Base-by-base conservation (phyloP, 2,113 vertebrate species). In the Oncorhynchus mykiss region DNA sequence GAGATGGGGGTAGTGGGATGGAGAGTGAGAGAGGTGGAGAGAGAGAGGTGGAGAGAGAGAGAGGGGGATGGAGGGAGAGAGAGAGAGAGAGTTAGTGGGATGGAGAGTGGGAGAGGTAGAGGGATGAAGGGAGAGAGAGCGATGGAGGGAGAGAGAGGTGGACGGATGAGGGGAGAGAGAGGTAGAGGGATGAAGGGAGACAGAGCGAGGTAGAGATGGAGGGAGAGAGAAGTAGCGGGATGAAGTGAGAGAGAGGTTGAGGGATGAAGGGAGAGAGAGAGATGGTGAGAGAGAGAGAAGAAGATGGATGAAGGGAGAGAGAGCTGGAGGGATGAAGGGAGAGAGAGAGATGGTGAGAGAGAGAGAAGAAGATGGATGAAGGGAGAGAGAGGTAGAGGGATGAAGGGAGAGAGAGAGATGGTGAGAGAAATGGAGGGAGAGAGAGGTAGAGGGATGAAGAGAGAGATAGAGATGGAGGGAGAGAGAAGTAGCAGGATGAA, bases 31-130 rank as follows among this genome's bases (percentile, higher is more conserved):
- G 29, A 29, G 29, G 29, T 29, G 31, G 31, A 31, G 5, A 1
- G 31, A 31, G 31, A 31, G 4, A 1, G 31, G 5, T 5, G 5
- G 1, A 5, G 78, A 70, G 29, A 79, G 57, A 60, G 1, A 34
- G 72, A 18, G 51, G 76, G 29, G 70, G 29, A 79, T 49, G 59
- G 67, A 31, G 65, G 45, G 71, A 67, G 29, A 31, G 29, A 5
- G 29, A 31, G 4, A 25, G 22, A 24, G 22, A 24, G 22, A 24
- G 22, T 24, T 24, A 24, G 22, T 24, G 22, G 22, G 22, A 24
- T 24, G 22, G 22, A 24, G 22, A 24, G 22, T 24, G 22, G 22
- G 22, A 24, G 22, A 24, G 1, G 29, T 29, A 31, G 29, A 31
- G 29, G 1, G 29, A 5, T 31, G 29, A 1, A 24, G 22, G 22